Percentiles rank a stretch among this genome's conserved stretches.
Conservation (phyloP, 1,140 invertebrate species). For the Drosophila yakuba region DNA sequence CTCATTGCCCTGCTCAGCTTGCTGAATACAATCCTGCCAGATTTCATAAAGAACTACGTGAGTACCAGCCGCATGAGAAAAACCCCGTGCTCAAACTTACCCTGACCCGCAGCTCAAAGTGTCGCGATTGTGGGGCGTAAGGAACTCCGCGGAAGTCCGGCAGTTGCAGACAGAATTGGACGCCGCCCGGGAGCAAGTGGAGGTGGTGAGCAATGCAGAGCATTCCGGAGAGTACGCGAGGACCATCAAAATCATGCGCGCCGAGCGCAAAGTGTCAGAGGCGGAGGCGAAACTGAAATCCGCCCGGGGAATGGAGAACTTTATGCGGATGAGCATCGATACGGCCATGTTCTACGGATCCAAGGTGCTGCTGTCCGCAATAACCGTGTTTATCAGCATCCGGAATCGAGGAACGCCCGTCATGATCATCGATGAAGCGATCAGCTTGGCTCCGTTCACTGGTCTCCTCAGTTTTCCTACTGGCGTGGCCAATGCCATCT, state of each 20-base stretch:
- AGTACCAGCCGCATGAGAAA: conserved; percentile 3
- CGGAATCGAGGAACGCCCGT: conserved; percentile 67
- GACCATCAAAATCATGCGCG: conserved; percentile 74
- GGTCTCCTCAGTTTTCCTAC: conserved; percentile 77
- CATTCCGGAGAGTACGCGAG: conserved; percentile 64
- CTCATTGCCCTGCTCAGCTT: conserved; percentile 68
- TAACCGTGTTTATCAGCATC: conserved; percentile 60
- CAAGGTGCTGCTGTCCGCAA: conserved; percentile 58
- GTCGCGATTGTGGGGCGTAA: conserved; percentile 55
- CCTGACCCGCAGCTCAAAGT: conserved; percentile 55
- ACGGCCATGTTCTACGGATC: conserved; percentile 60
- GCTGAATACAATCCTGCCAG: conserved; percentile 67
- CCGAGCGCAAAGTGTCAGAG: conserved; percentile 65
- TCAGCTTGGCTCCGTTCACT: conserved; percentile 64
- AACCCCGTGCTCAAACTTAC: background rate
- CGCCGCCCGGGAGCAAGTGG: conserved; percentile 53
- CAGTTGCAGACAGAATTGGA: conserved; percentile 45
- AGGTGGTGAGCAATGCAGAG: conserved; percentile 46
- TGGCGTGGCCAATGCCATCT: conserved; percentile 72
- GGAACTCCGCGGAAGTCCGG: conserved; percentile 7
- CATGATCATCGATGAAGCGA: conserved; percentile 62
- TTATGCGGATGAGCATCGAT: conserved; percentile 63
- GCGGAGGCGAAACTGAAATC: conserved; percentile 48
- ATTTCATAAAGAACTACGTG: conserved; percentile 71
- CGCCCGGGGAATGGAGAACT: conserved; percentile 28